Conservation (phyloP, 2,797 vertebrate species). For the Melopsittacus undulatus region DNA sequence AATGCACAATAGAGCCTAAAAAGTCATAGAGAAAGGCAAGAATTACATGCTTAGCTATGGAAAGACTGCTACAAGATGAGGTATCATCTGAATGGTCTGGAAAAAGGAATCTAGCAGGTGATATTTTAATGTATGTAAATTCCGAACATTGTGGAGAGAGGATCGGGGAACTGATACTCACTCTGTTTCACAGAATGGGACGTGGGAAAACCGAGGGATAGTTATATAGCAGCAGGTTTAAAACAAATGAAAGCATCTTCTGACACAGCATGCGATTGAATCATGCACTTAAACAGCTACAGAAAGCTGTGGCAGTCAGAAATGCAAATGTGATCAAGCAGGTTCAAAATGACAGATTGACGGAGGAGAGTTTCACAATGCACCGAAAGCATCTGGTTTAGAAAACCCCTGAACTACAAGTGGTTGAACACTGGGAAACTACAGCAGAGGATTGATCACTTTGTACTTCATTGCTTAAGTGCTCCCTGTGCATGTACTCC, state of each 20-base stretch:
- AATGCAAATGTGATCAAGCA: background rate
- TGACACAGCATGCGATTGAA: background rate
- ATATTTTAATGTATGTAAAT: background rate
- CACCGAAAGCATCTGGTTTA: background rate
- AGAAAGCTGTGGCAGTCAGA: background rate
- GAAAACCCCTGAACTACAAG: background rate
- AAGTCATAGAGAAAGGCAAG: background rate
- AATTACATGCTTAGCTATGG: background rate
- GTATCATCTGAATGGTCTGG: background rate
- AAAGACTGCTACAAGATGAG: background rate
- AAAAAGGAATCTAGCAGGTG: background rate
- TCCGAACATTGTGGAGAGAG: background rate
- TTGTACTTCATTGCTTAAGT: background rate
- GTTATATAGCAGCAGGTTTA: background rate
- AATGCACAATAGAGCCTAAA: background rate
- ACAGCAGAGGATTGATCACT: rapidly evolving
- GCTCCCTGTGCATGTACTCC: background rate
- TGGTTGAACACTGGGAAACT: background rate
- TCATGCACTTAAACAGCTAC: background rate
- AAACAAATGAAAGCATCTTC: background rate
- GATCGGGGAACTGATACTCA: background rate
- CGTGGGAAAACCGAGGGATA: background rate
- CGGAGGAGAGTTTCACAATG: background rate
- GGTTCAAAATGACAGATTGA: background rate
- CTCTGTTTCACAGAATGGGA: background rate